These are phyloP conservation scores for Stomatorhinus walkeri DNA, from an alignment of 2,797 vertebrate genomes.

Conservation along the genomic window DNA sequence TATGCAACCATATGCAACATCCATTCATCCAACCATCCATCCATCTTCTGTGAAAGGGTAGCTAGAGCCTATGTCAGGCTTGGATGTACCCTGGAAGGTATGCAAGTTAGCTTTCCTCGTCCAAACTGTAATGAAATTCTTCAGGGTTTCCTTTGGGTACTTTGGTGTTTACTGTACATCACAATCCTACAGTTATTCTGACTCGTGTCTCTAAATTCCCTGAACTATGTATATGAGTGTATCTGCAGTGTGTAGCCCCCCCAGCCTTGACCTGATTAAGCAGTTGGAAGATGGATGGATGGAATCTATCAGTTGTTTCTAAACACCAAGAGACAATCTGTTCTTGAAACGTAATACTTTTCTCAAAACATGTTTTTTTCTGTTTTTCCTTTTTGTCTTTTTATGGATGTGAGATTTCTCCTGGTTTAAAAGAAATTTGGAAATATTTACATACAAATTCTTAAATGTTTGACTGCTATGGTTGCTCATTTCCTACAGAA, in stretches of 20 bases:
- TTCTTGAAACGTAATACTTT: background rate
- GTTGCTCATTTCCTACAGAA: constrained; percentile 2
- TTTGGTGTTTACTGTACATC: background rate
- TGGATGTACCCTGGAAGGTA: background rate
- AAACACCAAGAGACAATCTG: background rate
- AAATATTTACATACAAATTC: background rate
- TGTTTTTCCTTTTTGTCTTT: background rate
- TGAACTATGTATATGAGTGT: background rate
- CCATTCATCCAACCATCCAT: background rate
- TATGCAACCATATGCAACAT: background rate
- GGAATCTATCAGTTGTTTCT: background rate
- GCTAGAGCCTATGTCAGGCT: background rate
- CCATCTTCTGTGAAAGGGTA: background rate
- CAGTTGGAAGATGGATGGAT: background rate
- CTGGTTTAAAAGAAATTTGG: background rate
- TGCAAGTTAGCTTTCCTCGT: background rate
- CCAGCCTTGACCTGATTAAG: background rate
- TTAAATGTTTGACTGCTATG: background rate
- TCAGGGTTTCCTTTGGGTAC: background rate
- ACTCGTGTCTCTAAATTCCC: background rate
- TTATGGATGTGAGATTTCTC: background rate
- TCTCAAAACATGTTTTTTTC: background rate
- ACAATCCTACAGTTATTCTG: background rate
- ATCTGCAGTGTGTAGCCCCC: background rate
- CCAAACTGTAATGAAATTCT: background rate